These are phyloP conservation scores for Sceloporus tristichus DNA, from an alignment of 2,113 vertebrate genomes.

Conservation along the genomic window DNA sequence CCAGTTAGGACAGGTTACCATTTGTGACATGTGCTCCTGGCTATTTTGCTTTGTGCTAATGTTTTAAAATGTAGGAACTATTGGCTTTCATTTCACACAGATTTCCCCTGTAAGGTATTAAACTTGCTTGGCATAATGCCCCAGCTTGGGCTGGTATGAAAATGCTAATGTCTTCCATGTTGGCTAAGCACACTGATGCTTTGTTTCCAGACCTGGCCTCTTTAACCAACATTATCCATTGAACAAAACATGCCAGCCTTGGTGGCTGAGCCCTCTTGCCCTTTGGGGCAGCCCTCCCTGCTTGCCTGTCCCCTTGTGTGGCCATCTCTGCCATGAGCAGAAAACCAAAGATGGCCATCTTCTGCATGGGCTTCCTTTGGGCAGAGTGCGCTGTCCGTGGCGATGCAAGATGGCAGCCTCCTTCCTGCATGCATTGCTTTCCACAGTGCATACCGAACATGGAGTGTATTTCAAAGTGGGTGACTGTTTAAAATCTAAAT, in stretches of 20 bases:
- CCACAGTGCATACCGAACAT: background rate
- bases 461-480: slow-evolving; percentile 42
- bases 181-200: background rate
- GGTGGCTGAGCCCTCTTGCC: background rate
- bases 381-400: background rate
- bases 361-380: slow-evolving; percentile 21
- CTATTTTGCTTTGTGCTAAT: slow-evolving; percentile 38
- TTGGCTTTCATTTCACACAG: slow-evolving; percentile 38
- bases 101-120: slow-evolving; percentile 26
- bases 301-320: background rate
- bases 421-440: slow-evolving; percentile 42
- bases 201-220: slow-evolving; percentile 27
- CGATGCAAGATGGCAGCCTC: slow-evolving; percentile 48
- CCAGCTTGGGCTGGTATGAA: slow-evolving; percentile 30
- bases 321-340: slow-evolving; percentile 46
- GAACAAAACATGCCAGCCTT: slow-evolving; percentile 3
- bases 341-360: slow-evolving; percentile 27
- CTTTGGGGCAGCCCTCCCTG: background rate
- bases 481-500: background rate
- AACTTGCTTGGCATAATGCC: slow-evolving; percentile 37
- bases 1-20: background rate
- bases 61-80: slow-evolving; percentile 54
- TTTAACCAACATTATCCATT: background rate
- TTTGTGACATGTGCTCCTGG: background rate
- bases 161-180: background rate